These are phyloP conservation scores for Lytechinus variegatus DNA, from an alignment of 35 echinoderm and acorn worm genomes.

Conservation along the genomic window DNA sequence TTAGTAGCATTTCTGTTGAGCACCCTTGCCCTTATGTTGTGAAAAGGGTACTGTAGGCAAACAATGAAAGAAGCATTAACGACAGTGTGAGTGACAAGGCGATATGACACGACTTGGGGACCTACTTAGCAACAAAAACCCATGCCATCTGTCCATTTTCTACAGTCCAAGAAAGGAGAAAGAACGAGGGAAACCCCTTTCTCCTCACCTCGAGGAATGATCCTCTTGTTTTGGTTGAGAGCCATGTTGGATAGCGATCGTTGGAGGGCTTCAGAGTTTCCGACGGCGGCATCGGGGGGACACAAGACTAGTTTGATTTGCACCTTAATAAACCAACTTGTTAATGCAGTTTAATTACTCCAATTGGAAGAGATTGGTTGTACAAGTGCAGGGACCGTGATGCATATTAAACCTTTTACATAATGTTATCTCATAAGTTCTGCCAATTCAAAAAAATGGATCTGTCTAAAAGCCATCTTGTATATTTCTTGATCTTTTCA, in stretches of 20 bases:
- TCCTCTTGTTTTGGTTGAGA: not conserved
- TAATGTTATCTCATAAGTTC: not conserved
- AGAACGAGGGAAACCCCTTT: not conserved
- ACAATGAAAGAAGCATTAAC: not conserved
- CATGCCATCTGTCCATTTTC: not conserved
- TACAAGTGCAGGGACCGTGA: not conserved
- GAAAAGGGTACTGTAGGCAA: not conserved
- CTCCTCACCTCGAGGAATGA: not conserved
- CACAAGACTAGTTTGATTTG: not conserved
- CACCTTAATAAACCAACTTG: not conserved
- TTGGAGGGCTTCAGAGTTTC: not conserved
- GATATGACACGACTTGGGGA: slow-evolving; percentile 9
- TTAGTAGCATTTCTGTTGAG: not conserved
- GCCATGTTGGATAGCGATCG: not conserved
- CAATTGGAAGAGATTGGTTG: not conserved
- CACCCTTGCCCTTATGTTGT: not conserved
- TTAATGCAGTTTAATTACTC: slow-evolving; percentile 14
- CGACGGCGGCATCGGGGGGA: not conserved
- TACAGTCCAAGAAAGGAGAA: not conserved
- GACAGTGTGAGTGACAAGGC: slow-evolving; percentile 15
- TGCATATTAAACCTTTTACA: not conserved
- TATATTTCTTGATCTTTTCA: not conserved
- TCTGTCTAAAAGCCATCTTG: not conserved
- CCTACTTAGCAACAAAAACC: slow-evolving; percentile 18
- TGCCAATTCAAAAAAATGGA: not conserved